Base-by-base conservation (phyloP, 2,113 vertebrate species). In the Percopsis transmontana region DNA sequence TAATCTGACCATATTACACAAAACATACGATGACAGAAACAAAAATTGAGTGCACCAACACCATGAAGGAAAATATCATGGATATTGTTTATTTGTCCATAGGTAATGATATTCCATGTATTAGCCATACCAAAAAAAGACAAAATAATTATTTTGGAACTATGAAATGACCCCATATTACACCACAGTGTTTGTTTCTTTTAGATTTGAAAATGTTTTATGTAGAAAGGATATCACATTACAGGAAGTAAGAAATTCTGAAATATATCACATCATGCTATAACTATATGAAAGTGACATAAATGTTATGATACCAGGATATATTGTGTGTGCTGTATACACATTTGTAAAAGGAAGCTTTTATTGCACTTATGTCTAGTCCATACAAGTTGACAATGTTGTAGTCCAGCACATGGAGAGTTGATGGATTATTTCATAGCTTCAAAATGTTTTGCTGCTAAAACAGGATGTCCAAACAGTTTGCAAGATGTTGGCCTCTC, bases 401-500 rank as follows among this genome's bases (percentile, higher is more conserved):
- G 24, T 24, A 48, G 42, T 41, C 45, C 60, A 40, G 14, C 11
- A 61, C 5, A 45, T 52, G 50, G 48, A 44, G 68, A 45, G 56
- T 24, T 0, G 52, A 79, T 45, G 55, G 66, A 74, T 91, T 86
- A 73, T 92, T 92, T 92, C 89, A 91, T 90, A 91, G 90, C 86
- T 92, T 92, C 88, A 90, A 90, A 91, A 90, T 71, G 67, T 88
- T 89, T 90, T 86, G 91, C 92, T 93, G 91, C 92, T 93, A 91
- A 88, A 86, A 90, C 72, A 79, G 83, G 84, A 89, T 82, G 87
- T 88, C 80, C 69, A 80, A 82, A 80, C 85, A 76, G 89, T 86
- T 59, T 62, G 77, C 68, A 15, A 59, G 80, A 85, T 71, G 44
- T 39, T 14, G 71, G 70, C 72, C 19, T 56, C 69, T 57, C 62